A percentile compares a stretch with the other conserved stretches of the same genome.
These are phyloP conservation scores for Zaprionus vittiger DNA, from an alignment of 1,140 invertebrate species.

Conservation along the genomic window DNA sequence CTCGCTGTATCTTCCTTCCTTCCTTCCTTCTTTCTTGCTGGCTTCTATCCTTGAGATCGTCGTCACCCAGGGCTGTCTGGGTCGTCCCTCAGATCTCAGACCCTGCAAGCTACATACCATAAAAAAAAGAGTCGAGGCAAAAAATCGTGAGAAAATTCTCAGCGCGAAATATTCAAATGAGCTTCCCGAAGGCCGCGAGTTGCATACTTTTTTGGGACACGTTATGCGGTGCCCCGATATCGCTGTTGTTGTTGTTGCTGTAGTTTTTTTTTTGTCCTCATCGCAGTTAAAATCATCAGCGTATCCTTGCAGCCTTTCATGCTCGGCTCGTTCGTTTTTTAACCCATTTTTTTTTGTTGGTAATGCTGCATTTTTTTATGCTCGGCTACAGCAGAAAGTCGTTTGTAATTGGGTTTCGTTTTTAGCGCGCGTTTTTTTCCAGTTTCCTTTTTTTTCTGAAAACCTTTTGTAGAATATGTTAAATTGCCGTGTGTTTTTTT, in stretches of 20 bases:
- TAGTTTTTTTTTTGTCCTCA: conserved; percentile 47
- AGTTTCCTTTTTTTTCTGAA: conserved; percentile 26
- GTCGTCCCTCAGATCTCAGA: conserved; percentile 16
- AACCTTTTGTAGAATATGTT: conserved; percentile 50
- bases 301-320: conserved; percentile 57
- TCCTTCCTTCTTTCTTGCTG: not conserved
- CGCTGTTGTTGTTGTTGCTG: conserved; percentile 4
- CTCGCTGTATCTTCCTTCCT: conserved; percentile 45
- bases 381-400: conserved; percentile 77
- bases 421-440: conserved; percentile 50
- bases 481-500: conserved; percentile 73
- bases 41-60: conserved; percentile 72
- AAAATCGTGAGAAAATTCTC: conserved; percentile 80
- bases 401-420: conserved; percentile 72
- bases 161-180: conserved; percentile 78
- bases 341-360: conserved; percentile 65
- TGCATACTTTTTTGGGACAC: conserved; percentile 69
- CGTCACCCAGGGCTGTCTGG: conserved; percentile 66
- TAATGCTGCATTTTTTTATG: conserved; percentile 70
- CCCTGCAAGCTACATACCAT: not conserved
- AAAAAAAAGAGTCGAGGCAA: conserved; percentile 39
- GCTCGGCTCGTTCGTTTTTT: conserved; percentile 59
- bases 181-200: conserved; percentile 56
- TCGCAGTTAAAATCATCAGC: conserved; percentile 45
- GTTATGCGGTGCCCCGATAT: not conserved